Evolutionary conservation across 1,140 invertebrate genomes (phyloP).

Genomic region (Drosophila trapezifrons): DNA sequence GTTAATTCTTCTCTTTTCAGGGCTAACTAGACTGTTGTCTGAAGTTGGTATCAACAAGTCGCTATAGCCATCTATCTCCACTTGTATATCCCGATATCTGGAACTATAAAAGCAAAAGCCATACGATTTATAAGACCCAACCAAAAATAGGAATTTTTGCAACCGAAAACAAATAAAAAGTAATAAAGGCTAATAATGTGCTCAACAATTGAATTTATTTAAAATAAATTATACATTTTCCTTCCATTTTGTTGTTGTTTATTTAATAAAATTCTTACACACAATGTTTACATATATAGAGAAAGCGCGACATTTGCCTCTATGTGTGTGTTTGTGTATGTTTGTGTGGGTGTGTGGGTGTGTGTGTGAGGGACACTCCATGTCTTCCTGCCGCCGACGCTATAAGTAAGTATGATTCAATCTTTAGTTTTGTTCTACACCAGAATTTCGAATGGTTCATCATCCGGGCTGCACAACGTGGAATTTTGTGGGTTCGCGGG

Average conservation of each 20-base stretch:
- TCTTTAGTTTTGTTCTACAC: constrained; percentile 73
- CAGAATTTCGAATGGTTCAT: constrained; percentile 64
- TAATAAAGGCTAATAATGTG: constrained; percentile 9
- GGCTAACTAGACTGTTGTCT: too few relatives aligned
- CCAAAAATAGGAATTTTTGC: too few relatives aligned
- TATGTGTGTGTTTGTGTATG: constrained; percentile 22
- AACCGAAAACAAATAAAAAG: neutral
- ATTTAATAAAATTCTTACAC: constrained; percentile 74
- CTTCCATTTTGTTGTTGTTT: constrained; percentile 30
- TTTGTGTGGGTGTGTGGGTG: constrained; percentile 6
- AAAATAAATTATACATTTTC: constrained; percentile 69
- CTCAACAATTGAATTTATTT: constrained; percentile 75
- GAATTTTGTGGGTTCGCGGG: constrained; percentile 11
- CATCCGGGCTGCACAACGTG: constrained; percentile 41
- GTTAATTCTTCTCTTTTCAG: too few relatives aligned
- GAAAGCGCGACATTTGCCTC: constrained; percentile 36
- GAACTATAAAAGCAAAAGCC: neutral
- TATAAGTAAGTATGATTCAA: constrained; percentile 73
- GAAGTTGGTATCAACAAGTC: too few relatives aligned
- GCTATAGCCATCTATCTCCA: too few relatives aligned
- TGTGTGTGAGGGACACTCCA: constrained; percentile 29
- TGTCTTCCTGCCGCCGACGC: constrained; percentile 38
- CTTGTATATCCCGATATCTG: neutral
- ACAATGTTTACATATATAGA: constrained; percentile 63
- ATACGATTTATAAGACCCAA: too few relatives aligned